Percentiles rank a stretch among this genome's conserved stretches.
These are phyloP conservation scores for Auanema freiburgensis DNA, from an alignment of 2,888 invertebrate genomes.

Conservation along the genomic window DNA sequence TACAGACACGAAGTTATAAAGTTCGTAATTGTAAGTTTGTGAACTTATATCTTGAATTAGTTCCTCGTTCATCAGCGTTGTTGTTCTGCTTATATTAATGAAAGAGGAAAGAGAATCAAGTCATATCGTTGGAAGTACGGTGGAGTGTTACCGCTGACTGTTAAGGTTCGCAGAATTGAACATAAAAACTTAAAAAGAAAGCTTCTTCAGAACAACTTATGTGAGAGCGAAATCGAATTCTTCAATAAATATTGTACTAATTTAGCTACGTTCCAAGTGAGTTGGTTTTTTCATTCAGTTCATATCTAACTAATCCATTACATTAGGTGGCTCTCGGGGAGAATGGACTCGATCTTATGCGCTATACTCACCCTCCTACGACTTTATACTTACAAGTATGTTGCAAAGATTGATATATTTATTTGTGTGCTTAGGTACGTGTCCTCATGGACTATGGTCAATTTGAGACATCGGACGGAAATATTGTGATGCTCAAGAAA, in stretches of 20 bases:
- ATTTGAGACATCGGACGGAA: conserved; percentile 90
- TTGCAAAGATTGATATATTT: neutral
- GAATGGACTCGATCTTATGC: conserved; percentile 28
- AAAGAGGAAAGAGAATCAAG: conserved; percentile 79
- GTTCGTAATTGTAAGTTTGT: conserved; percentile 9
- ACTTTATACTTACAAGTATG: conserved; percentile 44
- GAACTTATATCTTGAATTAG: neutral
- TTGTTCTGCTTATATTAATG: conserved; percentile 75
- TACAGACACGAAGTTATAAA: conserved; percentile 11
- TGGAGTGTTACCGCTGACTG: conserved; percentile 84
- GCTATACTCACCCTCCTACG: conserved; percentile 73
- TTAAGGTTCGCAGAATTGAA: conserved; percentile 69
- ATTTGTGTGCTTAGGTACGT: conserved; percentile 75
- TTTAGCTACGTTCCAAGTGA: conserved; percentile 32
- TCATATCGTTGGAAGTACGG: conserved; percentile 95
- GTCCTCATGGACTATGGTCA: conserved; percentile 86
- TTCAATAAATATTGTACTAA: conserved; percentile 79
- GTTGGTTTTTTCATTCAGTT: neutral
- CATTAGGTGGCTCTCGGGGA: conserved; percentile 19
- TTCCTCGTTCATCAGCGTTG: conserved; percentile 71
- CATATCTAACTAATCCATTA: too few relatives aligned
- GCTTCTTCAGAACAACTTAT: conserved; percentile 50
- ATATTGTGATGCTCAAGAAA: conserved; percentile 82
- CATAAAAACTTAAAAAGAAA: conserved; percentile 3
- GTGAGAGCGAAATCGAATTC: conserved; percentile 72